These are phyloP conservation scores for Limnephilus marmoratus DNA, from an alignment of 2,888 invertebrate genomes.

Conservation along the genomic window DNA sequence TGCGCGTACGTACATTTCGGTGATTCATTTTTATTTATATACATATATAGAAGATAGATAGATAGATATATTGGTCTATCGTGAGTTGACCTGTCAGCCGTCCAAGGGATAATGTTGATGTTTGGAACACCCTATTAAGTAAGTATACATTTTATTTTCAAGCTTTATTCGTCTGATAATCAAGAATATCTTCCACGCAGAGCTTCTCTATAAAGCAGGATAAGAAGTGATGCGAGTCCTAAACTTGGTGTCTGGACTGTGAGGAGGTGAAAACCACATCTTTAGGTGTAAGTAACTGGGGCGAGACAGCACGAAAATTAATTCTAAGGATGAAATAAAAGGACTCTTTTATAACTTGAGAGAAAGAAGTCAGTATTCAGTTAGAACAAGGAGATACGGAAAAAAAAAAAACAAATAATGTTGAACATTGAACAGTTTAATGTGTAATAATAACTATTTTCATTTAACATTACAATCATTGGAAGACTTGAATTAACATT, in stretches of 20 bases:
- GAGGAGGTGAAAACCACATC: too few relatives aligned
- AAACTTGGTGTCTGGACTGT: too few relatives aligned
- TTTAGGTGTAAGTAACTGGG: neutral
- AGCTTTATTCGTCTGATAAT: neutral
- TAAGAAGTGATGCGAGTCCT: neutral
- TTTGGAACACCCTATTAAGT: neutral
- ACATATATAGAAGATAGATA: too few relatives aligned
- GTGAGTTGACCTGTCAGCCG: too few relatives aligned
- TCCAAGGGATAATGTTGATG: too few relatives aligned
- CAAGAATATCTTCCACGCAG: neutral
- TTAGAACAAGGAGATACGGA: neutral
- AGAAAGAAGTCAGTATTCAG: too few relatives aligned
- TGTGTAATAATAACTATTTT: neutral
- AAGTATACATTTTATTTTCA: neutral
- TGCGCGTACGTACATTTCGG: too few relatives aligned
- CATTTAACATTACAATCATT: neutral
- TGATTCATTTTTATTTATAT: too few relatives aligned
- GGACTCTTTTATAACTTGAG: neutral
- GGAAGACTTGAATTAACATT: too few relatives aligned
- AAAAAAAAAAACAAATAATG: neutral
- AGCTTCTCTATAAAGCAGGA: neutral
- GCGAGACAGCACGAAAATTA: neutral
- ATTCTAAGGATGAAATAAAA: neutral
- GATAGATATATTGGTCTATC: too few relatives aligned
- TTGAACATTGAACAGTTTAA: neutral